Evolutionary conservation across 2,113 vertebrate genomes (phyloP).

Genomic region (Emberiza fucata): DNA sequence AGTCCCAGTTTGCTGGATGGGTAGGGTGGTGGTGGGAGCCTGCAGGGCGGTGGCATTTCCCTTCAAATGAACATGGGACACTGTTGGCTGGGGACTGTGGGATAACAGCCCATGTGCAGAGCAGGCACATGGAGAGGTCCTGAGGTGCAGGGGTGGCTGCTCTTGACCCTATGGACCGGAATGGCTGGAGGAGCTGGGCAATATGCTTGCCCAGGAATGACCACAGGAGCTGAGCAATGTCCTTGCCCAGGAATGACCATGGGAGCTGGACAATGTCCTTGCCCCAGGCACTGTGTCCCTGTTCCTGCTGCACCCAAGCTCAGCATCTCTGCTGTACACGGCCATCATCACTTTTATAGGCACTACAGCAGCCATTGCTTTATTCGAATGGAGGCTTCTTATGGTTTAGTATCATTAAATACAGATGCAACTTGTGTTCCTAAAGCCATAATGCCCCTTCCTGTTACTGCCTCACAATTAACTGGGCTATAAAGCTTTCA

Average conservation of each 20-base stretch:
- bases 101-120: neutral
- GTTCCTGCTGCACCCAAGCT: neutral
- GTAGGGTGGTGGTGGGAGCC: neutral
- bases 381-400: neutral
- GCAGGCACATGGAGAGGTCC: fast-evolving
- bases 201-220: neutral
- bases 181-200: neutral
- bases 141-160: neutral
- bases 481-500: conserved; percentile 63
- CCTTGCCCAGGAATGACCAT: neutral
- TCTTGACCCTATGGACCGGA: fast-evolving
- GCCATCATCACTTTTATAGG: neutral
- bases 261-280: neutral
- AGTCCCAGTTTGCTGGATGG: neutral
- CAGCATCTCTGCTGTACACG: neutral
- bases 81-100: neutral
- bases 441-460: conserved; percentile 43
- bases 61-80: neutral
- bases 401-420: conserved; percentile 51
- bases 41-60: neutral
- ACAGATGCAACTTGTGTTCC: conserved; percentile 57
- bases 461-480: conserved; percentile 60
- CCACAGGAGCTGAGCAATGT: too few relatives aligned
- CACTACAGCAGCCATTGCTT: neutral
- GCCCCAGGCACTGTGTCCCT: neutral